A percentile compares a stretch with the other conserved stretches of the same genome.
phyloP scores from a whole-genome alignment of 2,113 vertebrate species.

The Takifugu bimaculatus region DNA sequence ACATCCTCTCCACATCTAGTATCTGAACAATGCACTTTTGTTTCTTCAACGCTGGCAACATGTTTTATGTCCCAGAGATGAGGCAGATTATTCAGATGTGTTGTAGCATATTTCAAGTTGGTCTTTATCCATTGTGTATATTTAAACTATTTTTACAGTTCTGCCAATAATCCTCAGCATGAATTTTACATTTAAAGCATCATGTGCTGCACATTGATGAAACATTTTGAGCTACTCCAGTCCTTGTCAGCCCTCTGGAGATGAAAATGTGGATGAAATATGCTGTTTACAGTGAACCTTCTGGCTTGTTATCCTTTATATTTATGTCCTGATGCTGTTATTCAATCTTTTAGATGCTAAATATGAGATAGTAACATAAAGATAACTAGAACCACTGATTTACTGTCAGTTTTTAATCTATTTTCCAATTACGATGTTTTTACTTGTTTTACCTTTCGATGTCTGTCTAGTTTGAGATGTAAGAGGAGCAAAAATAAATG shows the following conservation, averaged over 20 bases:
- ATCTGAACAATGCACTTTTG: slow-evolving; percentile 60
- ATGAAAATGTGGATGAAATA: slow-evolving; percentile 12
- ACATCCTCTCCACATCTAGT: slow-evolving; percentile 82
- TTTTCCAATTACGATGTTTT: slow-evolving; percentile 28
- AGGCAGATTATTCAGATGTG: background rate
- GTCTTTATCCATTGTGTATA: slow-evolving; percentile 24
- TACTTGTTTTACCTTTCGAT: slow-evolving; percentile 21
- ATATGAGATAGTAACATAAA: slow-evolving; percentile 25
- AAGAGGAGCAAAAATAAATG: slow-evolving; percentile 58
- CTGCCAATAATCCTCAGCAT: slow-evolving; percentile 1
- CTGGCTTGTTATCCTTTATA: slow-evolving; percentile 46
- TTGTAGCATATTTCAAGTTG: slow-evolving; percentile 8
- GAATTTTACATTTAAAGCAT: slow-evolving; percentile 8
- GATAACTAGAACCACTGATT: slow-evolving; percentile 35
- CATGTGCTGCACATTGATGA: slow-evolving; percentile 21
- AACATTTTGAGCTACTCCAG: slow-evolving; percentile 21
- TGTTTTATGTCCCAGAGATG: background rate
- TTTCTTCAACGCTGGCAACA: background rate
- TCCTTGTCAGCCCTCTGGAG: slow-evolving; percentile 19
- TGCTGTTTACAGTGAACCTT: slow-evolving; percentile 27
- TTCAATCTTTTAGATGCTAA: slow-evolving; percentile 33
- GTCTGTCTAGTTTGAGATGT: slow-evolving; percentile 31
- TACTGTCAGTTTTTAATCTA: slow-evolving; percentile 14
- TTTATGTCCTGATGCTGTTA: slow-evolving; percentile 41
- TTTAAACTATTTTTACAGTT: slow-evolving; percentile 27